Evolutionary conservation across 2,797 vertebrate species (phyloP).

Genomic region (Catamblyrhynchus diadema): DNA sequence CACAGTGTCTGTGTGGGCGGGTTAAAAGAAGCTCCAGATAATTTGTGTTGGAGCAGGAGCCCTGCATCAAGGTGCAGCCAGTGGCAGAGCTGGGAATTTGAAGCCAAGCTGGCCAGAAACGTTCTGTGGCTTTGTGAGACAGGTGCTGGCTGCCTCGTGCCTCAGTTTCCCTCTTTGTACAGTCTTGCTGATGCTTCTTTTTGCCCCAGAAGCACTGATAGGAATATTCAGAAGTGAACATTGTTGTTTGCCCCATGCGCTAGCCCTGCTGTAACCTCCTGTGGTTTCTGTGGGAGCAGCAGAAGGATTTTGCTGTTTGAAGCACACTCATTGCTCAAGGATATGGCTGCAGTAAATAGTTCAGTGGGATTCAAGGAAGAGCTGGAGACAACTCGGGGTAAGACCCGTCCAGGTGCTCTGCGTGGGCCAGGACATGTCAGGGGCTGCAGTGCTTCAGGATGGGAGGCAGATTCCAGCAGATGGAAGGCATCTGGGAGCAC

Average conservation of each 20-base stretch:
- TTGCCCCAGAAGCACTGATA: not conserved
- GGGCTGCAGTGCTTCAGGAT: not conserved
- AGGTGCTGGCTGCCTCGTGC: not conserved
- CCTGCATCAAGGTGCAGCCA: not conserved
- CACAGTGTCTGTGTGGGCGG: not conserved
- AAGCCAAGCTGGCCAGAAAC: not conserved
- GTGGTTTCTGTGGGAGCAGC: slow-evolving; percentile 34
- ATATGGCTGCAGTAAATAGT: not conserved
- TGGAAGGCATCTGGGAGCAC: not conserved
- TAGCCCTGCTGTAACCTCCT: slow-evolving; percentile 4
- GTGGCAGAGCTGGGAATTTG: not conserved
- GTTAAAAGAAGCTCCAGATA: not conserved
- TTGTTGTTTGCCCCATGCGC: not conserved
- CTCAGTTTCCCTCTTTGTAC: not conserved
- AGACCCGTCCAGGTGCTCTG: not conserved
- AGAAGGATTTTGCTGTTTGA: slow-evolving; percentile 48
- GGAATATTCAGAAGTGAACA: not conserved
- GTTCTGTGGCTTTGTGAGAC: not conserved
- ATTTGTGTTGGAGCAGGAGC: not conserved
- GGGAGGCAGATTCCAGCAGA: not conserved
- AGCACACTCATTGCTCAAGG: slow-evolving; percentile 18
- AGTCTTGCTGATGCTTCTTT: not conserved
- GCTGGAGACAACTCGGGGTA: not conserved
- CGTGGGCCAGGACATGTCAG: not conserved
- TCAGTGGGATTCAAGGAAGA: not conserved